Percentiles rank a stretch among this genome's conserved stretches.
Conservation (phyloP, 1,140 invertebrate genomes). For the Magallana ariakensis region DNA sequence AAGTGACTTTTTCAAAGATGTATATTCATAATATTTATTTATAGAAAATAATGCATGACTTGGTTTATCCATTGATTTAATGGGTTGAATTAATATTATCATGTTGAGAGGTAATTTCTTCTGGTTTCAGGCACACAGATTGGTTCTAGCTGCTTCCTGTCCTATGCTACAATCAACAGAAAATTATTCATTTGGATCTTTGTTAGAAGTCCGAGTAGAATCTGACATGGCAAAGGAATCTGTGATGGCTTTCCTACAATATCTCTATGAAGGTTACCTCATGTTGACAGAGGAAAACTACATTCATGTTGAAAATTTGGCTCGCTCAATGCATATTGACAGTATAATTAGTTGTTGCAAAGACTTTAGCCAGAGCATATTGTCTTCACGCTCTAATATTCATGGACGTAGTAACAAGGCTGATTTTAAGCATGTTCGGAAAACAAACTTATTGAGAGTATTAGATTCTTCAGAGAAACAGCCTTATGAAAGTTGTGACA, state of each 20-base stretch:
- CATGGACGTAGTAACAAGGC: not conserved
- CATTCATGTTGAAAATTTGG: conserved; percentile 34
- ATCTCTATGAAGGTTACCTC: conserved; percentile 41
- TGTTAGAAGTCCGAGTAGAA: conserved; percentile 40
- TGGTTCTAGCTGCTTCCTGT: conserved; percentile 43
- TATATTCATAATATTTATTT: too few species aligned
- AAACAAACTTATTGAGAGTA: not conserved
- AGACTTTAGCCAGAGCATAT: conserved; percentile 33
- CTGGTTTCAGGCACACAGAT: conserved; percentile 39
- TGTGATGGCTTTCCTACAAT: conserved; percentile 42
- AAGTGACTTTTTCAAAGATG: too few species aligned
- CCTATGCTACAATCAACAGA: conserved; percentile 43
- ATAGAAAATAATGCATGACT: too few species aligned
- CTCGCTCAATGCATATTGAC: conserved; percentile 38
- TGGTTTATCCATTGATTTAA: too few species aligned
- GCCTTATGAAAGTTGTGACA: not conserved
- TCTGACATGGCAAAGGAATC: conserved; percentile 37
- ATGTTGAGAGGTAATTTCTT: not conserved
- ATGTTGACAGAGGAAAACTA: conserved; percentile 41
- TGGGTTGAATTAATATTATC: too few species aligned
- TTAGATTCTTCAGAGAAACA: not conserved
- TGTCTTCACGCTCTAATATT: not conserved
- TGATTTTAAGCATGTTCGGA: conserved; percentile 16
- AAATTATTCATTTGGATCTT: conserved; percentile 34
- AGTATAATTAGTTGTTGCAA: conserved; percentile 33